Conservation (phyloP, 2,113 vertebrate species). For the Saguinus midas region DNA sequence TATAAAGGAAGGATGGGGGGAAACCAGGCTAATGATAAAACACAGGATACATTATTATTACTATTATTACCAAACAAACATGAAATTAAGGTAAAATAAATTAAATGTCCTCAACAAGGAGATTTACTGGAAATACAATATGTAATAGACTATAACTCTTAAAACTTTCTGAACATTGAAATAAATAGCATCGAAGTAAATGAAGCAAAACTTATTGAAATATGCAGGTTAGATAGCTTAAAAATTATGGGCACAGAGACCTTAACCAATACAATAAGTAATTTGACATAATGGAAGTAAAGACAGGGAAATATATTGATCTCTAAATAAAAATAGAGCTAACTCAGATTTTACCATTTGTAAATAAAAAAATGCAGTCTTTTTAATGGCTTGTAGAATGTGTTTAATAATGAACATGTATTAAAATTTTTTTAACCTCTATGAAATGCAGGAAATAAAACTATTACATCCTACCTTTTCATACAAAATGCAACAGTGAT, state of each 20-base stretch:
- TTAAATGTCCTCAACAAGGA: neutral
- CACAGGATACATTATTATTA: neutral
- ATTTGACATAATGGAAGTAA: neutral
- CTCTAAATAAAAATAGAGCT: neutral
- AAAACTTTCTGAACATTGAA: neutral
- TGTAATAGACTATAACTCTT: neutral
- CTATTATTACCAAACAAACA: neutral
- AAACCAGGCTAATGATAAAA: neutral
- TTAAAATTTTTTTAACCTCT: neutral
- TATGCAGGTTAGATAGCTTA: neutral
- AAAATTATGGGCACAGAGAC: neutral
- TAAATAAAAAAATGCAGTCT: neutral
- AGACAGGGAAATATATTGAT: neutral
- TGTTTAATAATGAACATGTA: neutral
- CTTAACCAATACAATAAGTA: neutral
- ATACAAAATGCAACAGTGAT: neutral
- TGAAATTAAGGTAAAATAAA: neutral
- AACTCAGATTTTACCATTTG: neutral
- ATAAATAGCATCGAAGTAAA: neutral
- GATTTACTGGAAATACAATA: neutral
- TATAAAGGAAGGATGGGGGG: neutral
- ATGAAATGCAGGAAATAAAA: slow-evolving; percentile 9
- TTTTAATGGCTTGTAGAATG: neutral
- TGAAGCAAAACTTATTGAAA: neutral
- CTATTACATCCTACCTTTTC: neutral